Percentiles rank a stretch among this genome's conserved stretches.
These are phyloP conservation scores for Liopterus haemorrhoidalis DNA, from an alignment of 2,888 invertebrate species.

Conservation along the genomic window DNA sequence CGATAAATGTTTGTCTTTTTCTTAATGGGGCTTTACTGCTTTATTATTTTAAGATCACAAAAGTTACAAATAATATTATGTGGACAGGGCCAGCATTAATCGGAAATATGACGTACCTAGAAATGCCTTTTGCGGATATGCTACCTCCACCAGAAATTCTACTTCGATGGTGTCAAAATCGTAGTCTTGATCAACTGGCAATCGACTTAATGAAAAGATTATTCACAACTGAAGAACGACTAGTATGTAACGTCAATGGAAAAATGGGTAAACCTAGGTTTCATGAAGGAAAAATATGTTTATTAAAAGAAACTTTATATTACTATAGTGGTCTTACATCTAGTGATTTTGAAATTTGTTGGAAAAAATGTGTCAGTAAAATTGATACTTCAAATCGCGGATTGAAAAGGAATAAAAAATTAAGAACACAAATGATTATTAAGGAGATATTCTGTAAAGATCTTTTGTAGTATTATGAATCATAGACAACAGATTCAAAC, in stretches of 20 bases:
- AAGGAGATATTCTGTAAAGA: no score
- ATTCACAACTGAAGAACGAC: slow-evolving; percentile 46
- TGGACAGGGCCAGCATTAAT: no score
- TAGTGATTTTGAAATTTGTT: slow-evolving; percentile 46
- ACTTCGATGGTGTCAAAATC: slow-evolving; percentile 45
- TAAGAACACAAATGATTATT: slow-evolving; percentile 20
- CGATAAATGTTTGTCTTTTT: no score
- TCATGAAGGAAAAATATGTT: slow-evolving; percentile 45
- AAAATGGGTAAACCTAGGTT: slow-evolving; percentile 48
- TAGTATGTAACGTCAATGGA: slow-evolving; percentile 47
- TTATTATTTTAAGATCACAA: no score
- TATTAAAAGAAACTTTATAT: slow-evolving; percentile 44
- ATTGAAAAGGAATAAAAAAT: slow-evolving; percentile 42
- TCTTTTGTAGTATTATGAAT: no score
- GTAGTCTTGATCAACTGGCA: slow-evolving; percentile 46
- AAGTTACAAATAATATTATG: no score
- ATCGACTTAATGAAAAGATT: slow-evolving; percentile 47
- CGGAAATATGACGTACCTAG: slow-evolving; percentile 39
- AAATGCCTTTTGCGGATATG: slow-evolving; percentile 45
- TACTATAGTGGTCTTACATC: slow-evolving; percentile 44
- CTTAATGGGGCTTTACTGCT: no score
- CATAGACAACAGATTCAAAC: no score
- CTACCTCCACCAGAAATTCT: slow-evolving; percentile 45
- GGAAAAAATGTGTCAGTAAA: slow-evolving; percentile 48
- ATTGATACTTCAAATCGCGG: slow-evolving; percentile 47